Evolutionary conservation across 1,140 invertebrate genomes (phyloP).

Genomic region (Drosophila arawakana): DNA sequence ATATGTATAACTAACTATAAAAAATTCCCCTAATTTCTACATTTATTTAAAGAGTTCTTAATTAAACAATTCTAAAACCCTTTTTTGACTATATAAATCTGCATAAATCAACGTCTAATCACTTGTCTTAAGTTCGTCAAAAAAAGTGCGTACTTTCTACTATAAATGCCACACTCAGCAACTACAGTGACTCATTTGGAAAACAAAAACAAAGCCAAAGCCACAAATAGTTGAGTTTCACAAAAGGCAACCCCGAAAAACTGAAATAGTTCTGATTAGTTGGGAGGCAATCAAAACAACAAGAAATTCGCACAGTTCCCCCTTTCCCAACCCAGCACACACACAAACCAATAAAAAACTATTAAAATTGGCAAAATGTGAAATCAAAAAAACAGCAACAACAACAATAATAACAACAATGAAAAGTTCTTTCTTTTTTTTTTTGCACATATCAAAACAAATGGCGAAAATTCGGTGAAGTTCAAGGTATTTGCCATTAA

Average conservation of each 20-base stretch:
- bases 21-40: too few species aligned
- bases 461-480: slow-evolving; percentile 83
- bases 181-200: slow-evolving; percentile 34
- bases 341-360: slow-evolving; percentile 48
- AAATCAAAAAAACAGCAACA: slow-evolving; percentile 58
- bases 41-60: too few species aligned
- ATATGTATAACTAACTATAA: too few species aligned
- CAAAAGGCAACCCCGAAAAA: slow-evolving; percentile 39
- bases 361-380: slow-evolving; percentile 69
- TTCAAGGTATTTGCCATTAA: slow-evolving; percentile 81
- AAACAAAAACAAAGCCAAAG: slow-evolving; percentile 18
- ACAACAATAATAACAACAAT: slow-evolving; percentile 44
- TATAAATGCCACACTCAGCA: slow-evolving; percentile 17
- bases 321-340: slow-evolving; percentile 20
- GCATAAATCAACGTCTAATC: neutral
- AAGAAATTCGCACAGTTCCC: slow-evolving; percentile 52
- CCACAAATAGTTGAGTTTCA: slow-evolving; percentile 1
- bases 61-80: too few species aligned
- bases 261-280: slow-evolving; percentile 51
- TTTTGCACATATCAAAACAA: slow-evolving; percentile 79
- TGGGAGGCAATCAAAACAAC: slow-evolving; percentile 32
- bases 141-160: slow-evolving; percentile 10
- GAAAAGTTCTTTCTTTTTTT: slow-evolving; percentile 28
- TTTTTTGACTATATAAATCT: neutral
- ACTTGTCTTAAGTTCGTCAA: neutral